These are phyloP conservation scores for Phortica okadai DNA, from an alignment of 2,888 invertebrate species.

Conservation along the genomic window DNA sequence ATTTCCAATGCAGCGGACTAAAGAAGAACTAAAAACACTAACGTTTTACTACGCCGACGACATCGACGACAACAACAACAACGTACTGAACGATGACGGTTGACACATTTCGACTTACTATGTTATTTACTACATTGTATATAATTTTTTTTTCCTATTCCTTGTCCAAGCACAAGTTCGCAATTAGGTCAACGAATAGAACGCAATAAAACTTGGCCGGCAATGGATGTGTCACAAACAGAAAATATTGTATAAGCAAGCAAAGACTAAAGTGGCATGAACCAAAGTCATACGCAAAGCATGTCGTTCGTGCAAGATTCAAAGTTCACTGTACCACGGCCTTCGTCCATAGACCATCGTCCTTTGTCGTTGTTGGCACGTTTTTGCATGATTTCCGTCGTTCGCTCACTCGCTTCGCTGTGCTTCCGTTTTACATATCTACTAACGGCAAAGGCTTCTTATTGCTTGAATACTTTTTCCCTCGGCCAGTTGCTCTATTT, in stretches of 20 bases:
- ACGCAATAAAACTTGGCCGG: background rate
- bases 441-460: background rate
- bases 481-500: background rate
- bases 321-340: background rate
- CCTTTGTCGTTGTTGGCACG: constrained; percentile 57
- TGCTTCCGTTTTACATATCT: background rate
- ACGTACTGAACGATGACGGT: no score
- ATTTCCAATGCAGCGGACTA: no score
- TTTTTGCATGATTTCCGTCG: constrained; percentile 64
- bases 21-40: background rate
- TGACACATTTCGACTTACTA: no score
- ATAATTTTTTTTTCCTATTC: no score
- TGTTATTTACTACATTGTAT: no score
- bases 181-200: constrained; percentile 48
- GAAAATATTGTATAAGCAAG: constrained; percentile 37
- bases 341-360: no score
- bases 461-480: background rate
- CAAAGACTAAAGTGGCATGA: background rate
- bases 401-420: background rate
- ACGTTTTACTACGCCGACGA: constrained; percentile 2
- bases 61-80: background rate
- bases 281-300: background rate
- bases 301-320: no score
- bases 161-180: constrained; percentile 28
- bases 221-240: constrained; percentile 54